A percentile compares a stretch with the other conserved stretches of the same genome.
These are phyloP conservation scores for Eubasilissa regina DNA, from an alignment of 1,140 invertebrate genomes.

Conservation along the genomic window DNA sequence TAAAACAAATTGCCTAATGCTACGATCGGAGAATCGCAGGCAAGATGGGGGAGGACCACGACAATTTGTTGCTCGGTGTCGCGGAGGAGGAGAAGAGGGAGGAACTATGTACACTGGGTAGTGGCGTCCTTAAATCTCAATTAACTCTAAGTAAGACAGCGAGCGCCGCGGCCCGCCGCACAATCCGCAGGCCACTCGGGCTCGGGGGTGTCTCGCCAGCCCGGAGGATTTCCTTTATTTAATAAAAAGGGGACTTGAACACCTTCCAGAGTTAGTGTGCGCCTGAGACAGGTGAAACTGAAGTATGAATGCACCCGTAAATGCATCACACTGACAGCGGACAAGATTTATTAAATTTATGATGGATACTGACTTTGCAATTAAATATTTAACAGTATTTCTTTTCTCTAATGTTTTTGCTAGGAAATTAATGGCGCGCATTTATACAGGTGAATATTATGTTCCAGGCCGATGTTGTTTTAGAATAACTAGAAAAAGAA, in stretches of 20 bases:
- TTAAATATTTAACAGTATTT: too few relatives aligned
- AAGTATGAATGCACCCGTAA: too few relatives aligned
- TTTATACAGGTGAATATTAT: too few relatives aligned
- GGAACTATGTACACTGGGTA: neutral
- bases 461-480: too few relatives aligned
- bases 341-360: too few relatives aligned
- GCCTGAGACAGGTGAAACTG: too few relatives aligned
- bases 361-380: too few relatives aligned
- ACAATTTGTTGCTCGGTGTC: constrained; percentile 1
- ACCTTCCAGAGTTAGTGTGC: too few relatives aligned
- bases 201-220: neutral
- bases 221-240: constrained; percentile 6
- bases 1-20: constrained; percentile 37
- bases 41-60: constrained; percentile 1
- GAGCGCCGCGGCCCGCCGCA: constrained; percentile 13
- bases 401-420: too few relatives aligned
- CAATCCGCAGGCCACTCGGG: constrained; percentile 2
- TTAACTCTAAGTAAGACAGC: constrained; percentile 61
- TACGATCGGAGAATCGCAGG: neutral
- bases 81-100: neutral
- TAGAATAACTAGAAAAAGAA: too few relatives aligned
- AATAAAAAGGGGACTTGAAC: constrained; percentile 18
- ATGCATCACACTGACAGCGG: too few relatives aligned
- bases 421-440: too few relatives aligned
- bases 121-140: constrained; percentile 59